Evolutionary conservation across 2,888 invertebrate genomes (phyloP).

Genomic region (Dryadula phaetusa): DNA sequence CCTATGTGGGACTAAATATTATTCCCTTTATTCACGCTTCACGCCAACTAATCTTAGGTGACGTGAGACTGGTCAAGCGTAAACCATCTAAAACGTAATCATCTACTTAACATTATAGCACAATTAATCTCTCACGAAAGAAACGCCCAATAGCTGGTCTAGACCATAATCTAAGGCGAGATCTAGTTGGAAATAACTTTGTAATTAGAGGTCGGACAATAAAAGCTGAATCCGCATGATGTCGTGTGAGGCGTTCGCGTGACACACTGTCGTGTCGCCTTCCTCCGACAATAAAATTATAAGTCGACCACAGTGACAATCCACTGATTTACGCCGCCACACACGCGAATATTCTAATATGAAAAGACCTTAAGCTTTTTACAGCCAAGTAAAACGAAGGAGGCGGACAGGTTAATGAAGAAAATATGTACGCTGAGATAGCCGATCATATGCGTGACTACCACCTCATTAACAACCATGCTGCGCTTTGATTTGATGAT

Average conservation of each 20-base stretch:
- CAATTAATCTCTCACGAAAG: conserved; percentile 79
- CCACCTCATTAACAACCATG: conserved; percentile 59
- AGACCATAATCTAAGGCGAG: conserved; percentile 75
- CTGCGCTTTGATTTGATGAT: conserved; percentile 49
- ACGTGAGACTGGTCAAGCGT: conserved; percentile 26
- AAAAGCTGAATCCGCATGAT: conserved; percentile 71
- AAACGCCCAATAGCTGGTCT: conserved; percentile 68
- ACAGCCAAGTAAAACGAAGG: conserved; percentile 64
- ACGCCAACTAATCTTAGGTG: conserved; percentile 1
- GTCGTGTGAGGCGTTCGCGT: conserved; percentile 67
- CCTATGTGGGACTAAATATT: background rate
- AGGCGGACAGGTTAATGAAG: conserved; percentile 81
- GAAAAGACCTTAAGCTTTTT: conserved; percentile 72
- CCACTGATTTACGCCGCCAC: conserved; percentile 81
- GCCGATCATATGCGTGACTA: conserved; percentile 63
- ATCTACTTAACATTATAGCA: conserved; percentile 63
- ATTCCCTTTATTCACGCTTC: background rate
- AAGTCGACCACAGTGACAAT: conserved; percentile 83
- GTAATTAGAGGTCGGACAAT: conserved; percentile 77
- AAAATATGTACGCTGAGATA: conserved; percentile 75
- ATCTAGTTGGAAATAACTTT: conserved; percentile 73
- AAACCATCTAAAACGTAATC: conserved; percentile 65
- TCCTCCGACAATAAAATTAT: conserved; percentile 83
- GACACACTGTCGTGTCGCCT: conserved; percentile 77
- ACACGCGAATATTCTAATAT: conserved; percentile 82